A percentile compares a stretch with the other conserved stretches of the same genome.
Evolutionary conservation across 2,113 vertebrate genomes (phyloP).

Genomic region (Peromyscus leucopus): DNA sequence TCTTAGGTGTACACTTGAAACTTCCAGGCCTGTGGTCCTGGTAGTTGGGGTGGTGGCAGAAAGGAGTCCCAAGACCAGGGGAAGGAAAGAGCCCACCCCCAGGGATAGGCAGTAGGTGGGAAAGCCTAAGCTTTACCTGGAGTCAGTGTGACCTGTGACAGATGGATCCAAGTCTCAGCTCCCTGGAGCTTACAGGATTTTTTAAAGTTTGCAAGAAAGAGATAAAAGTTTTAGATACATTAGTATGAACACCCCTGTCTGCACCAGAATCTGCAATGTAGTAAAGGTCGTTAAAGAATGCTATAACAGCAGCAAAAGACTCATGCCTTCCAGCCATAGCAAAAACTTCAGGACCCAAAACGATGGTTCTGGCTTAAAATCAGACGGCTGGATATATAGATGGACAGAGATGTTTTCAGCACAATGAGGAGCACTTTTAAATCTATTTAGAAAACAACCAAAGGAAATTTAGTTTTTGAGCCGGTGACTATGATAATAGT

Average conservation of each 20-base stretch:
- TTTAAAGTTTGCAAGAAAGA: background rate
- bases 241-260: background rate
- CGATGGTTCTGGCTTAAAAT: background rate
- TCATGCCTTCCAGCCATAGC: background rate
- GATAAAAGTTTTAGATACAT: background rate
- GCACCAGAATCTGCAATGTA: background rate
- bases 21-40: background rate
- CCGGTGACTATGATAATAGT: background rate
- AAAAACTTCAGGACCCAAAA: background rate
- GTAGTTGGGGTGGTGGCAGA: background rate
- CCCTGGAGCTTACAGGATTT: background rate
- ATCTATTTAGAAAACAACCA: background rate
- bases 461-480: background rate
- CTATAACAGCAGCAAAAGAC: background rate
- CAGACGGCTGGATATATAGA: background rate
- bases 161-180: background rate
- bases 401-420: background rate
- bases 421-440: background rate
- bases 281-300: too few species aligned
- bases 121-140: too few species aligned
- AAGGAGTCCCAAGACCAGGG: background rate
- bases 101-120: background rate
- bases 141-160: background rate
- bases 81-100: background rate
- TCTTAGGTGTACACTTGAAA: background rate